Percentiles rank a stretch among this genome's conserved stretches.
Evolutionary conservation across 2,888 invertebrate genomes (phyloP).

Genomic region (Argyra leucocephala): DNA sequence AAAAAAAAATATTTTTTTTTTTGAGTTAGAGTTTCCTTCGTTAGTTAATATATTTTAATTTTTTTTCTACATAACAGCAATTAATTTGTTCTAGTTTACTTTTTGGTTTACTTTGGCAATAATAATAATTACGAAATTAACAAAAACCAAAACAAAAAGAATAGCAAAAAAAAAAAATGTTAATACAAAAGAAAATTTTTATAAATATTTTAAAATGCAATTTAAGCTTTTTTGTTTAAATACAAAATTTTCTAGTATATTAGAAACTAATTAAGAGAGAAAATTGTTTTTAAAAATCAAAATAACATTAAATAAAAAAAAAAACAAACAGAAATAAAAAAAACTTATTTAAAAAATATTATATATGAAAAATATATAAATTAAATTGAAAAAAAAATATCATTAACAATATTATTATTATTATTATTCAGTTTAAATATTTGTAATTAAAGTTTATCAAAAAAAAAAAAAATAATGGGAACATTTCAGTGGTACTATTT

Average conservation of each 20-base stretch:
- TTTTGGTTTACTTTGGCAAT: not conserved
- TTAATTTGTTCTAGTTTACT: too few species aligned
- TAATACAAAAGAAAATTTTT: too few species aligned
- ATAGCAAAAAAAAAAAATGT: too few species aligned
- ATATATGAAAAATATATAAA: not conserved
- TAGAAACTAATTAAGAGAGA: not conserved
- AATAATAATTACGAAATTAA: too few species aligned
- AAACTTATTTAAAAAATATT: too few species aligned
- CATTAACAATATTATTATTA: not conserved
- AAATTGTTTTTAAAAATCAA: too few species aligned
- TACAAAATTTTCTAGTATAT: too few species aligned
- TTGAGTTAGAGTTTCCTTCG: too few species aligned
- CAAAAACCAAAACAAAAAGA: not conserved
- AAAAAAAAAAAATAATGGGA: not conserved
- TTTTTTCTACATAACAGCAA: not conserved
- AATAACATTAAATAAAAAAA: not conserved
- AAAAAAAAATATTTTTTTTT: too few species aligned
- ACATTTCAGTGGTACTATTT: not conserved
- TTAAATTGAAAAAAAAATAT: not conserved
- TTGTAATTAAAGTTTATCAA: not conserved
- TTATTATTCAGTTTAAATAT: too few species aligned
- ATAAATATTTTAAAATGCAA: not conserved
- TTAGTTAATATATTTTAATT: too few species aligned
- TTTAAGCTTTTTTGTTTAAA: not conserved
- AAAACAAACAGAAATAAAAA: not conserved